phyloP scores from a whole-genome alignment of 2,888 invertebrate species.

The Acronicta leporina region DNA sequence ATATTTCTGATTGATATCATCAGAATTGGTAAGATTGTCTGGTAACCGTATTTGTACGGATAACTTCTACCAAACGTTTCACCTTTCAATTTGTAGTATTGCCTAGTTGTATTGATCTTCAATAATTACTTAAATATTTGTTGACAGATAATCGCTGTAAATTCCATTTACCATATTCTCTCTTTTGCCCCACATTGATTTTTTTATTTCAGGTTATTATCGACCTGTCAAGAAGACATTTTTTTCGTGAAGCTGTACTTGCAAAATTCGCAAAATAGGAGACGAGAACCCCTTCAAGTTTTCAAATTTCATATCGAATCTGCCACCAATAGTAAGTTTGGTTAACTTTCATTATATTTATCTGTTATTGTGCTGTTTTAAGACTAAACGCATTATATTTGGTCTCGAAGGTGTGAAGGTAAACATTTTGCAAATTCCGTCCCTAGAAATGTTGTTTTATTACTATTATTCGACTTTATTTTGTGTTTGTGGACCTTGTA shows the following conservation, averaged over 20 bases:
- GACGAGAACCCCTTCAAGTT: constrained; percentile 88
- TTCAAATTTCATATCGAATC: constrained; percentile 88
- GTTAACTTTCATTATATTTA: constrained; percentile 26
- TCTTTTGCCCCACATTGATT: constrained; percentile 80
- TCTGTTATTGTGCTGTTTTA: constrained; percentile 7
- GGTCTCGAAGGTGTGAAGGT: constrained; percentile 34
- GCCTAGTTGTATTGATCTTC: constrained; percentile 56
- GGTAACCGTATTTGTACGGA: constrained; percentile 12
- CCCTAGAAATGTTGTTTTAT: constrained; percentile 13
- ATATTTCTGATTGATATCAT: constrained; percentile 24
- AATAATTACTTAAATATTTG: constrained; percentile 44
- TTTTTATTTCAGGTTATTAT: constrained; percentile 88
- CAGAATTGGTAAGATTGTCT: constrained; percentile 42
- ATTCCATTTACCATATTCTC: constrained; percentile 48
- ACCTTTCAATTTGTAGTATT: constrained; percentile 35
- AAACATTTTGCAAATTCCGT: constrained; percentile 46
- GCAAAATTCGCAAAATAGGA: constrained; percentile 88
- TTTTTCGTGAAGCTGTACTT: constrained; percentile 80
- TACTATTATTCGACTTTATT: constrained; percentile 7
- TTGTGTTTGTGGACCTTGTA: constrained; percentile 5
- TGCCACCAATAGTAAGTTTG: constrained; percentile 87
- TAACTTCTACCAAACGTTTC: constrained; percentile 35
- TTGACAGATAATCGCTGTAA: constrained; percentile 32
- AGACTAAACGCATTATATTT: constrained; percentile 22
- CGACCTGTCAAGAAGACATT: constrained; percentile 88